These are phyloP conservation scores for Therioaphis trifolii DNA, from an alignment of 2,888 invertebrate genomes.

Conservation along the genomic window DNA sequence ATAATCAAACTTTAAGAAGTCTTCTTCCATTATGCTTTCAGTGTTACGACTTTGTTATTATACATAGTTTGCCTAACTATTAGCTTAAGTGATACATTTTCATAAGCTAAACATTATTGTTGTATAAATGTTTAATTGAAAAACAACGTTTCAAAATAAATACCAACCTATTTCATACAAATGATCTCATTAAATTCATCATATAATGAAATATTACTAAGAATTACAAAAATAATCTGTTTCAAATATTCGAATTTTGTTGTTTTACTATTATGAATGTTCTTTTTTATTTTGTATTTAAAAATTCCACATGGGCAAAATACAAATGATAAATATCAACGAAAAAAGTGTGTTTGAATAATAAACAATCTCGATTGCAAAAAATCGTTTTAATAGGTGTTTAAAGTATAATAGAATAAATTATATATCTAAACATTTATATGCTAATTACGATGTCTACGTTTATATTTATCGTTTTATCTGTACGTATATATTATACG, in stretches of 20 bases:
- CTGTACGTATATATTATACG: not conserved
- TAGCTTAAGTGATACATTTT: not conserved
- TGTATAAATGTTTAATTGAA: not conserved
- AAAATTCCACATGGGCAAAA: no score
- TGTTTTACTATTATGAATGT: no score
- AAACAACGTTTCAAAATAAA: not conserved
- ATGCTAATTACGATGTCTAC: slow-evolving; percentile 45
- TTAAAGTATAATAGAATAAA: slow-evolving; percentile 28
- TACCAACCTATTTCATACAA: no score
- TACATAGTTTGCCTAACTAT: not conserved
- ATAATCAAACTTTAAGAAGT: slow-evolving; percentile 57
- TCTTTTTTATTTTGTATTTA: no score
- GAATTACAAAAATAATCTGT: no score
- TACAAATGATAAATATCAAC: no score
- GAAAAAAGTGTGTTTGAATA: not conserved
- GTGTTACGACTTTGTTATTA: slow-evolving; percentile 38
- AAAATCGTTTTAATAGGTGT: not conserved
- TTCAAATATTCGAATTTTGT: no score
- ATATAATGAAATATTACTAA: no score
- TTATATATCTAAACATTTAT: slow-evolving; percentile 4
- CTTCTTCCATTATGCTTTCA: slow-evolving; percentile 40
- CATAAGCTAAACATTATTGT: not conserved
- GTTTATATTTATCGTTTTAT: slow-evolving; percentile 38
- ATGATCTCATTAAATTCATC: no score
- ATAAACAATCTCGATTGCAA: not conserved